phyloP scores from a whole-genome alignment of 1,140 invertebrate genomes.

The Leptinotarsa defecta region DNA sequence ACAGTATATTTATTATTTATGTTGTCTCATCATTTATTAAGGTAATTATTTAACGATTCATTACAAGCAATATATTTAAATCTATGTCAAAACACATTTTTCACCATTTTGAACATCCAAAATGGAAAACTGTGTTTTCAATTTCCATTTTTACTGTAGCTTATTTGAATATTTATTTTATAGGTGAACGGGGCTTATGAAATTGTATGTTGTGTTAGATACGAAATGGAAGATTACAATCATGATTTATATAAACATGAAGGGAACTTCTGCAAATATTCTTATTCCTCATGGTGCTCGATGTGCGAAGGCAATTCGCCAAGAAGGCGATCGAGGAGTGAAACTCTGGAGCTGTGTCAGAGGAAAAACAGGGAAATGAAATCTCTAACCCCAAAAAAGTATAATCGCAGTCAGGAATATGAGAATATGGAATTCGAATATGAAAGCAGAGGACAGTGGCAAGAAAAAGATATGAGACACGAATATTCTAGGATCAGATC shows the following conservation, averaged over 20 bases:
- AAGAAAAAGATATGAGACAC: constrained; percentile 41
- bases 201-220: background rate
- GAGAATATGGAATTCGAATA: constrained; percentile 54
- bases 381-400: constrained; percentile 49
- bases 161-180: background rate
- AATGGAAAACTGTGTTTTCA: too few relatives aligned
- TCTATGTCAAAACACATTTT: too few relatives aligned
- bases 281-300: constrained; percentile 51
- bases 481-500: constrained; percentile 47
- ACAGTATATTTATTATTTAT: too few relatives aligned
- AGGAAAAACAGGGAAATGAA: constrained; percentile 51
- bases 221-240: constrained; percentile 39
- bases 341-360: constrained; percentile 49
- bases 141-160: too few relatives aligned
- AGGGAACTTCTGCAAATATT: constrained; percentile 44
- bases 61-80: too few relatives aligned
- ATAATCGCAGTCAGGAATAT: constrained; percentile 46
- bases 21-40: too few relatives aligned
- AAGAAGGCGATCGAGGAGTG: constrained; percentile 49
- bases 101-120: background rate
- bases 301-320: constrained; percentile 52
- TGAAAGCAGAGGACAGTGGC: constrained; percentile 38
- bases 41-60: too few relatives aligned
- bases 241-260: constrained; percentile 29
- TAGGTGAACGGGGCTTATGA: background rate